Base-by-base conservation (phyloP, 2,888 invertebrate genomes). In the Pammene aurita region DNA sequence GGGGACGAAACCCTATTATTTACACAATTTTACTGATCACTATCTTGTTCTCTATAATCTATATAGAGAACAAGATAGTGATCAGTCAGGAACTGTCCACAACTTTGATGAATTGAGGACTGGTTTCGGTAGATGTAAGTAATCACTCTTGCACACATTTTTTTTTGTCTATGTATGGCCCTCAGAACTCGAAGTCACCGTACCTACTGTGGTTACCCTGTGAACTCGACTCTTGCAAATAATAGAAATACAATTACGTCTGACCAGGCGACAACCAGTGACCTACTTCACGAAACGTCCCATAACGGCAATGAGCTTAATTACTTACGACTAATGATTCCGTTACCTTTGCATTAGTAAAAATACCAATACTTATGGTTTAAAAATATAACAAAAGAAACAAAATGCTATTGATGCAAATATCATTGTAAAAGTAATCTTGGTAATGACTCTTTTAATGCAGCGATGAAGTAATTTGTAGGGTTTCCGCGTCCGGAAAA, bases 271-370 rank as follows among this genome's bases (percentile, higher is more conserved):
- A n/a, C 34, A 35, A 18, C 71, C 70, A 72, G 67, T 82, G 80
- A 80, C 83, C 82, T 74, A 78, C 76, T 82, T 78, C 77, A 80
- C 76, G 74, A 78, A 79, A 78, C 77, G 78, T 78, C 82, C 82
- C 81, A 82, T 85, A 84, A 82, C 78, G 75, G 72, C 81, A 80
- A 82, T 82, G 78, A 75, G 77, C 78, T 77, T 84, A 83, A 84
- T 84, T 80, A 80, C 76, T 76, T 76, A 72, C 70, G 75, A 48
- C 73, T 78, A 76, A 77, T 77, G 72, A 66, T 75, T 72, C 75
- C 73, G 71, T 60, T 68, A 74, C 72, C 66, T 60, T 13, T 44
- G 34, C 50, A 57, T 52, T 35, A 57, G 0, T 41, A 13, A 54
- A 14, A 9, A 68, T 50, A 41, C n/a, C 10, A 52, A 42, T 26